Evolutionary conservation across 2,888 invertebrate species (phyloP).

Genomic region (Halocaridina rubra): DNA sequence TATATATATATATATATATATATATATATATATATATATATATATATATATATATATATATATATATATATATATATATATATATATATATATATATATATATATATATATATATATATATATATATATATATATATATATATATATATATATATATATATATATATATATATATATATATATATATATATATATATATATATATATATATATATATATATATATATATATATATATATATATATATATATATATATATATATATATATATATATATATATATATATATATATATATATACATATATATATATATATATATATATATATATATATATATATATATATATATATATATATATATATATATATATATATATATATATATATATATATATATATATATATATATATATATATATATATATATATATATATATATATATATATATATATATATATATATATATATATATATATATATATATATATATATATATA

Average conservation of each 20-base stretch:
- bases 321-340: conserved; percentile 4
- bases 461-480: conserved; percentile 16
- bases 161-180: conserved; percentile 3
- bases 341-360: conserved; percentile 13
- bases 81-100: conserved; percentile 31
- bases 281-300: conserved; percentile 10
- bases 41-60: conserved; percentile 11
- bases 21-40: conserved; percentile 11
- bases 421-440: conserved; percentile 7
- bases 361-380: conserved; percentile 19
- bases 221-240: conserved; percentile 35
- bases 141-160: conserved; percentile 32
- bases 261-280: conserved; percentile 25
- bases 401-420: conserved; percentile 8
- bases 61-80: conserved; percentile 28
- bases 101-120: conserved; percentile 26
- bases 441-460: not conserved
- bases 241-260: conserved; percentile 13
- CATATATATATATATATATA: not conserved
- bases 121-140: conserved; percentile 29
- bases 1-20: conserved; percentile 35
- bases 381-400: conserved; percentile 3
- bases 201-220: conserved; percentile 20
- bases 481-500: conserved; percentile 15
- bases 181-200: not conserved